Percentiles rank a stretch among this genome's conserved stretches.
phyloP scores from a whole-genome alignment of 2,797 vertebrate species.

The Danio jaintianensis region DNA sequence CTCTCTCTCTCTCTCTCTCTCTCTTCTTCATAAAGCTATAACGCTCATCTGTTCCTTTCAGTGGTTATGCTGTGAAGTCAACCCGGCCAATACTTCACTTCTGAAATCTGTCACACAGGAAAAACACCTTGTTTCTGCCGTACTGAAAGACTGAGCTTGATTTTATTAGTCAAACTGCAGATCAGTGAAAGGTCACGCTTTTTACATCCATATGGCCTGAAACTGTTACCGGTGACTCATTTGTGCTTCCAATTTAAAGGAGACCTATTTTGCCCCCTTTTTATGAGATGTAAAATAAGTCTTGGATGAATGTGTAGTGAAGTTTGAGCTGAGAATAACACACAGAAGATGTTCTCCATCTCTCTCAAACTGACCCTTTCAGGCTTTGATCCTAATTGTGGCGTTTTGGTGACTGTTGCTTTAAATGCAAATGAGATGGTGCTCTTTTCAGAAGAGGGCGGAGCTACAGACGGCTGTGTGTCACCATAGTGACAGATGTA shows the following conservation, averaged over 20 bases:
- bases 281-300: too few relatives aligned
- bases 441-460: too few relatives aligned
- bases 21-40: background rate
- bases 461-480: too few relatives aligned
- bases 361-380: too few relatives aligned
- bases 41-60: constrained; percentile 34
- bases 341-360: too few relatives aligned
- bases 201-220: background rate
- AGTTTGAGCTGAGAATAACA: too few relatives aligned
- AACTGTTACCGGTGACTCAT: background rate
- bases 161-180: background rate
- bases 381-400: too few relatives aligned
- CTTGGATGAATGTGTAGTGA: too few relatives aligned
- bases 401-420: too few relatives aligned
- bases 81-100: constrained; percentile 44
- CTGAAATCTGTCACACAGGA: constrained; percentile 47
- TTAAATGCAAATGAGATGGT: too few relatives aligned
- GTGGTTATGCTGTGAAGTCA: constrained; percentile 35
- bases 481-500: too few relatives aligned
- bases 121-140: constrained; percentile 42
- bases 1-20: constrained; percentile 3
- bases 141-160: constrained; percentile 35
- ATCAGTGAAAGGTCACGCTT: constrained; percentile 2
- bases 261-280: background rate
- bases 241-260: background rate